Conservation (phyloP, 2,888 invertebrate species). For the Netelia fuscicornis region DNA sequence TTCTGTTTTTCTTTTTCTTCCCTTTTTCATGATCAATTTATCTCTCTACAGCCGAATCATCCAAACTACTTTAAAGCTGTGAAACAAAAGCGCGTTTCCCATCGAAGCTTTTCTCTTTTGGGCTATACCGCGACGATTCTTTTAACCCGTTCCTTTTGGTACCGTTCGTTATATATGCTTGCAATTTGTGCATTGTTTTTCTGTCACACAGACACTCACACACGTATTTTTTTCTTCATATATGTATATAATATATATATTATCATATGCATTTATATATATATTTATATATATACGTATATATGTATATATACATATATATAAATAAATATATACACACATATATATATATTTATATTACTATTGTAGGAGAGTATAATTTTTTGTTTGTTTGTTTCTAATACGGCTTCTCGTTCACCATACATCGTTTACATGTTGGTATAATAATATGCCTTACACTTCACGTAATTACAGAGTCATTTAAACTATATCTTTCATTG, state of each 20-base stretch:
- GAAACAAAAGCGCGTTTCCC: slow-evolving; percentile 69
- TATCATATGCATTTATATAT: slow-evolving; percentile 32
- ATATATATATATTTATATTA: slow-evolving; percentile 54
- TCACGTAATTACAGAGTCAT: slow-evolving; percentile 70
- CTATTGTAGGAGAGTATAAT: slow-evolving; percentile 68
- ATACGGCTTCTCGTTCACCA: slow-evolving; percentile 70
- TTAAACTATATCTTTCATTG: slow-evolving; percentile 65
- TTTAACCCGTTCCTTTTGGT: slow-evolving; percentile 38
- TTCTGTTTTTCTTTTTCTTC: slow-evolving; percentile 28
- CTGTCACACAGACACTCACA: slow-evolving; percentile 70
- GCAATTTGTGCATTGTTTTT: slow-evolving; percentile 72
- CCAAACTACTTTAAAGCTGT: slow-evolving; percentile 71
- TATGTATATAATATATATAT: slow-evolving; percentile 64
- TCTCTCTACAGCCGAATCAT: slow-evolving; percentile 55
- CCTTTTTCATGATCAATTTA: slow-evolving; percentile 44
- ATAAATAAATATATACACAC: slow-evolving; percentile 61
- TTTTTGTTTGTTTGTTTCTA: slow-evolving; percentile 63
- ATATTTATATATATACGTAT: slow-evolving; percentile 56
- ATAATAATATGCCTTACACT: slow-evolving; percentile 69
- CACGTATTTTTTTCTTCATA: slow-evolving; percentile 37
- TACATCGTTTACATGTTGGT: slow-evolving; percentile 71
- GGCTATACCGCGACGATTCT: slow-evolving; percentile 39
- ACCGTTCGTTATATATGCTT: slow-evolving; percentile 57
- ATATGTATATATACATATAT: slow-evolving; percentile 68
- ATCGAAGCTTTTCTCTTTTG: slow-evolving; percentile 62